Evolutionary conservation across 2,113 vertebrate genomes (phyloP), one percentile per base, ranked within the genome.

Genomic region (Psilopsiagon aymara): DNA sequence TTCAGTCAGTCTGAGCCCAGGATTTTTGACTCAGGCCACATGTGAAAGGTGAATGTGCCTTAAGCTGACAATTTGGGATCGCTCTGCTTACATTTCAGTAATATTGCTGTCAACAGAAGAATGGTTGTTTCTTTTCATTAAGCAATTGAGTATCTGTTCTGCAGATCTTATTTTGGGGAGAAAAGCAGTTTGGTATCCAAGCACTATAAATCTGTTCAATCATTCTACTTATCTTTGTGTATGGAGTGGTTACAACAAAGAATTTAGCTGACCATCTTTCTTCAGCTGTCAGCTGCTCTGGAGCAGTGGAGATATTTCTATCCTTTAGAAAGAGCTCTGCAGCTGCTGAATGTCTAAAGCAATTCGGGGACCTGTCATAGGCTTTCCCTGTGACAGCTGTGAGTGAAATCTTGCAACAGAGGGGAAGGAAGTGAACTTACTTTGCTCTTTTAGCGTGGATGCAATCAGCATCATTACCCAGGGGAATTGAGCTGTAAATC

Each of bases 401-500:
- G 92, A 95, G 74, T 85, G 88, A 96, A 94, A 68, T 17, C 74
- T 91, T 2, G 1, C 90, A 77, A 66, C 68, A 57, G 79, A 95
- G 64, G 31, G 44, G 39, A 95, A 81, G 75, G 68, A 97, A 86
- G 79, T 88, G 91, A 94, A 88, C 78, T 86, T 78, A 59, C 64
- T 78, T 90, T 88, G 88, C 83, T 94, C 59, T 92, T 92, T 95
- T 86, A 73, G 52, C 70, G 81, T 86, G 82, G 77, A 86, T 94
- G 75, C 90, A 95, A 95, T 95, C 94, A 94, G 94, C 89, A 92
- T 87, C 92, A 86, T 95, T 96, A 90, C 94, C 87, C 91, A 86
- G 71, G 70, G 82, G 94, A 95, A 96, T 41, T 92, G 86, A 95
- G 94, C 94, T 82, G 89, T 97, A 96, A 97, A 95, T 97, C 92